These are phyloP conservation scores for Asarcornis scutulata DNA, from an alignment of 2,113 vertebrate genomes.

Conservation along the genomic window DNA sequence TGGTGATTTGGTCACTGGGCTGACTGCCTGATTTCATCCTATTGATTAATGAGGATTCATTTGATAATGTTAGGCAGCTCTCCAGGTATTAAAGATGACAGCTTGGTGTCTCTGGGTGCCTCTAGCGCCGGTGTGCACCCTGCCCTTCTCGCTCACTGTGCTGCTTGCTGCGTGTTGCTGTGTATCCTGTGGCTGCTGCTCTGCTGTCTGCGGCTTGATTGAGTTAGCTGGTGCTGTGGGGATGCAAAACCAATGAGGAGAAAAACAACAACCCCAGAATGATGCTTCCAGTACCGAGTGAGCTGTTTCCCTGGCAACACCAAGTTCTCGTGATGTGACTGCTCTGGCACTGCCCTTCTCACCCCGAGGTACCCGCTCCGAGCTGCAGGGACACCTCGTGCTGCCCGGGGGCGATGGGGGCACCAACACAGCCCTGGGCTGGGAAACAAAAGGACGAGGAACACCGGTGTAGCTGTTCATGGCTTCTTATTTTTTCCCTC, in stretches of 20 bases:
- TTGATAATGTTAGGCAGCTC: neutral
- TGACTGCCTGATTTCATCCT: neutral
- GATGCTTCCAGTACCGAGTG: neutral
- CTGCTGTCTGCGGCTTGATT: neutral
- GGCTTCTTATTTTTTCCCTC: neutral
- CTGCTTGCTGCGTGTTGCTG: neutral
- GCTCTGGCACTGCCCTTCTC: neutral
- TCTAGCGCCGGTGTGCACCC: neutral
- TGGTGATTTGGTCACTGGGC: neutral
- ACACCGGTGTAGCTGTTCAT: neutral
- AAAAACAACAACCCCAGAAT: neutral
- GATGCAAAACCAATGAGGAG: neutral
- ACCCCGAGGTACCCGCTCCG: neutral
- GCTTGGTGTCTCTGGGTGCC: neutral
- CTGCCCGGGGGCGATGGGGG: neutral
- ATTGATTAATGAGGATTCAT: neutral
- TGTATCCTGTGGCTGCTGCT: neutral
- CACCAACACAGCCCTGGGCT: neutral
- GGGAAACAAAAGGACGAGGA: neutral
- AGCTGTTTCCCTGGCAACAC: slow-evolving; percentile 29
- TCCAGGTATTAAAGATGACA: neutral
- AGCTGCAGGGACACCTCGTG: neutral
- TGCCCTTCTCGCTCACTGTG: neutral
- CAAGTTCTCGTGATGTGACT: neutral
- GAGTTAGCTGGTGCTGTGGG: neutral